A percentile compares a stretch with the other conserved stretches of the same genome.
These are phyloP conservation scores for Ptychobarbus kaznakovi DNA, from an alignment of 2,797 vertebrate species.

Conservation along the genomic window DNA sequence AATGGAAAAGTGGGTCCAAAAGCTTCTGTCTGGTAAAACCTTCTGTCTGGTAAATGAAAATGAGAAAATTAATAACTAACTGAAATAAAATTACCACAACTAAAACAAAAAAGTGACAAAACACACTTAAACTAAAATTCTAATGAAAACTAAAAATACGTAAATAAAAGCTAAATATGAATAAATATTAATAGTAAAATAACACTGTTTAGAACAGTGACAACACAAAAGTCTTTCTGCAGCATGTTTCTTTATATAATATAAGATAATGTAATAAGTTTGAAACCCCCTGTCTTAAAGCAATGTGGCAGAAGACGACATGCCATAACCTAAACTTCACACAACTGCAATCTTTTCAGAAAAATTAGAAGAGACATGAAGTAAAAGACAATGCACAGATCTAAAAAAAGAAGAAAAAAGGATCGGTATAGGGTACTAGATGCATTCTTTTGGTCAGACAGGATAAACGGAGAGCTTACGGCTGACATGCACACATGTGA, in stretches of 20 bases:
- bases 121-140: background rate
- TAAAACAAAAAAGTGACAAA: background rate
- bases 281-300: background rate
- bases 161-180: background rate
- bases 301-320: background rate
- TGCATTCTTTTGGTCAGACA: constrained; percentile 1
- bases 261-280: background rate
- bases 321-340: background rate
- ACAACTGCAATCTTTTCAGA: background rate
- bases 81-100: background rate
- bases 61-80: background rate
- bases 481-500: constrained; percentile 39
- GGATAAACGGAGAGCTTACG: constrained; percentile 42
- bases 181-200: background rate
- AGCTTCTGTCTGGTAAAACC: too few species aligned
- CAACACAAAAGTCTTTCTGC: background rate
- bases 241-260: background rate
- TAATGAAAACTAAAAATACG: background rate
- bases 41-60: too few species aligned
- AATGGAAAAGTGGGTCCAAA: too few species aligned
- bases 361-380: background rate
- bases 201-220: background rate
- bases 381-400: background rate
- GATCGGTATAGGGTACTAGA: background rate
- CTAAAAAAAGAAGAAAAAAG: background rate